phyloP scores from a whole-genome alignment of 2,888 invertebrate genomes.

The Lymantria monacha region DNA sequence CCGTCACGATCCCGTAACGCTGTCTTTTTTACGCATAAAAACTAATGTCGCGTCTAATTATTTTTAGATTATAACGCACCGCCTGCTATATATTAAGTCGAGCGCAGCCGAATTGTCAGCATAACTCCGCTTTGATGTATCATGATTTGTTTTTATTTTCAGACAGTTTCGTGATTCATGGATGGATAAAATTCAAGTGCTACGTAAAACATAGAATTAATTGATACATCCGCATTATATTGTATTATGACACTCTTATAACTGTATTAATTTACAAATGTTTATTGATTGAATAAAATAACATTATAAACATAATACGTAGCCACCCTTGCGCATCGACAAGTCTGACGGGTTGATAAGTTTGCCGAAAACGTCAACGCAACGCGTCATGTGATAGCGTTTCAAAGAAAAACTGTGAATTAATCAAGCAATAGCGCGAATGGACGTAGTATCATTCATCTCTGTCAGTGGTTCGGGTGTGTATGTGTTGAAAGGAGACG shows the following conservation, averaged over 20 bases:
- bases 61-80: constrained; percentile 81
- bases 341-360: constrained; percentile 57
- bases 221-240: constrained; percentile 65
- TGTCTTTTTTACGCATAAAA: constrained; percentile 80
- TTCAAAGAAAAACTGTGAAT: constrained; percentile 77
- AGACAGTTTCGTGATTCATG: constrained; percentile 76
- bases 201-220: constrained; percentile 69
- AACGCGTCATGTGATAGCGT: constrained; percentile 58
- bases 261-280: constrained; percentile 43
- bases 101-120: constrained; percentile 79
- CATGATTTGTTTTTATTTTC: constrained; percentile 79
- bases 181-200: constrained; percentile 73
- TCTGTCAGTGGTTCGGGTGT: constrained; percentile 56
- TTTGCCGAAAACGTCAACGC: constrained; percentile 65
- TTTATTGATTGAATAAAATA: constrained; percentile 21
- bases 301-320: constrained; percentile 31
- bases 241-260: constrained; percentile 65
- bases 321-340: constrained; percentile 38
- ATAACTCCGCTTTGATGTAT: constrained; percentile 80
- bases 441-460: constrained; percentile 62
- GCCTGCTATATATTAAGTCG: constrained; percentile 78
- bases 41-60: constrained; percentile 81
- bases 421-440: constrained; percentile 69
- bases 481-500: constrained; percentile 55
- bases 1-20: constrained; percentile 57